Conservation (phyloP, 2,113 vertebrate genomes). For the Callocephalon fimbriatum region DNA sequence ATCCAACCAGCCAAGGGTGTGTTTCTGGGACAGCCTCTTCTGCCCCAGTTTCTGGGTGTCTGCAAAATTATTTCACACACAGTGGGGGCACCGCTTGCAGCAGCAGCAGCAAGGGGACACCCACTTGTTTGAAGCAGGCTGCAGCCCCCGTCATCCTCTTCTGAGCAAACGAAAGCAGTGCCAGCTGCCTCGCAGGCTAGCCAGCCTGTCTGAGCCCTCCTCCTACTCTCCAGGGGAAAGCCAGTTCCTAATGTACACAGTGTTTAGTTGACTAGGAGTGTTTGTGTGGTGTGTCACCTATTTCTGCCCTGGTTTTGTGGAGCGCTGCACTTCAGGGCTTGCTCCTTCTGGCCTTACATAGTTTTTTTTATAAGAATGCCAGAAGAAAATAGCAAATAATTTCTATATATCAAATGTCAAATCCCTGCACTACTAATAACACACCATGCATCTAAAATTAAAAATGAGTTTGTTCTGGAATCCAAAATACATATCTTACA, state of each 20-base stretch:
- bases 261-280: slow-evolving; percentile 45
- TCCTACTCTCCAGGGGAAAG: slow-evolving; percentile 50
- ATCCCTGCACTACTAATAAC: background rate
- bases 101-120: background rate
- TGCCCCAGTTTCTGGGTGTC: background rate
- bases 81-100: background rate
- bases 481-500: background rate
- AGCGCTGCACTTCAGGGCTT: background rate
- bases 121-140: background rate
- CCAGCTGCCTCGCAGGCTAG: background rate
- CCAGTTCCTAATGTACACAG: slow-evolving; percentile 50
- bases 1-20: background rate
- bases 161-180: background rate
- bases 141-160: background rate
- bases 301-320: background rate
- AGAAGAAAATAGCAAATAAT: slow-evolving; percentile 21
- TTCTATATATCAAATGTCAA: slow-evolving; percentile 25
- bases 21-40: background rate
- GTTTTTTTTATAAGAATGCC: background rate
- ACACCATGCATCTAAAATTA: background rate
- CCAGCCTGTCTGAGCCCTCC: slow-evolving; percentile 44
- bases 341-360: background rate
- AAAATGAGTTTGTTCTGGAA: background rate
- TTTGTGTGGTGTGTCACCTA: slow-evolving; percentile 44
- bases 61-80: background rate